phyloP scores from a whole-genome alignment of 2,113 vertebrate genomes.

The Hypomesus transpacificus region DNA sequence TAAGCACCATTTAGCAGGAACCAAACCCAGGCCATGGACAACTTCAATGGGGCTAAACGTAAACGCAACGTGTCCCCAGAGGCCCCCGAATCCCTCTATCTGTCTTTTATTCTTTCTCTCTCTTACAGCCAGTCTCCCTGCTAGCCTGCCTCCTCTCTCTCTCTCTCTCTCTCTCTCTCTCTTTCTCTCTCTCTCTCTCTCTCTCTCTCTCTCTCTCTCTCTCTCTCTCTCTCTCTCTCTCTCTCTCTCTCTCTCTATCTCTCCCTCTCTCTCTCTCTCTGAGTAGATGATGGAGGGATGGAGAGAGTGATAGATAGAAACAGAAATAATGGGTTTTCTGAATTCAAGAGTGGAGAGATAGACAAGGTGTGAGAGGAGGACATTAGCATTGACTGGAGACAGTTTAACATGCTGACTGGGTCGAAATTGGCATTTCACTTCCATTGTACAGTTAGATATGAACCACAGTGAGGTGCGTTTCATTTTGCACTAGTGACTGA shows the following conservation, averaged over 20 bases:
- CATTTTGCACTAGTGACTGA: too few relatives aligned
- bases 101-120: neutral
- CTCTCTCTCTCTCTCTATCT: slow-evolving; percentile 33
- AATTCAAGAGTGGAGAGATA: too few relatives aligned
- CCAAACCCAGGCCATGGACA: slow-evolving; percentile 58
- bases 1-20: slow-evolving; percentile 68
- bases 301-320: slow-evolving; percentile 13
- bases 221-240: slow-evolving; percentile 45
- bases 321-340: neutral
- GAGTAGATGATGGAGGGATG: slow-evolving; percentile 1
- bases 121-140: neutral
- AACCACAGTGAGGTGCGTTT: too few relatives aligned
- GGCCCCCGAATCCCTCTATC: slow-evolving; percentile 7
- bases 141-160: neutral
- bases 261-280: slow-evolving; percentile 35
- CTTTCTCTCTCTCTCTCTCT: slow-evolving; percentile 40
- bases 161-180: slow-evolving; percentile 4
- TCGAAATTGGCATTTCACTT: too few relatives aligned
- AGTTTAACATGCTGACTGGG: too few relatives aligned
- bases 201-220: slow-evolving; percentile 53
- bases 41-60: slow-evolving; percentile 67
- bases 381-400: too few relatives aligned
- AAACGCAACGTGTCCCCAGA: slow-evolving; percentile 61
- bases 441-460: too few relatives aligned
- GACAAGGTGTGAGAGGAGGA: too few relatives aligned